A percentile compares a stretch with the other conserved stretches of the same genome.
Conservation (phyloP, 1,140 invertebrate species). For the Stenopsyche tienmushanensis region DNA sequence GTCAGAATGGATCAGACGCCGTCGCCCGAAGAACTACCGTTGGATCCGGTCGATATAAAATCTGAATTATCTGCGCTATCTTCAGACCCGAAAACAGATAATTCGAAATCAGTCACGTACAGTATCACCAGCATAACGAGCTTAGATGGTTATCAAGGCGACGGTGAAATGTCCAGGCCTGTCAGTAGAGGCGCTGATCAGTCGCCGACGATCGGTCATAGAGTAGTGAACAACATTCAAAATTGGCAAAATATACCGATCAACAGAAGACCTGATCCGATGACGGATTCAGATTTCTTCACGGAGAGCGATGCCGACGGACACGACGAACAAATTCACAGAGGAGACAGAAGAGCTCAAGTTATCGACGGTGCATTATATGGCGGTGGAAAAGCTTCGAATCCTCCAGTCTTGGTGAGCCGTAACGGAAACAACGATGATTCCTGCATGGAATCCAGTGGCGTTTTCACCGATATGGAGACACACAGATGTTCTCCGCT, state of each 20-base stretch:
- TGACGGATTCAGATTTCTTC: conserved; percentile 88
- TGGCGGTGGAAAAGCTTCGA: conserved; percentile 61
- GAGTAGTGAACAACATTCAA: conserved; percentile 52
- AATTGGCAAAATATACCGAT: conserved; percentile 58
- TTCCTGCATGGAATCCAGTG: conserved; percentile 80
- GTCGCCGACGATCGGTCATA: conserved; percentile 54
- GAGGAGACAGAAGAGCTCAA: conserved; percentile 70
- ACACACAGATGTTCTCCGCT: conserved; percentile 58
- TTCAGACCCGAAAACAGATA: conserved; percentile 57
- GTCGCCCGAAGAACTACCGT: conserved; percentile 76
- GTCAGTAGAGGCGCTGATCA: conserved; percentile 74
- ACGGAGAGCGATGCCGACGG: conserved; percentile 83
- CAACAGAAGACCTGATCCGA: conserved; percentile 68
- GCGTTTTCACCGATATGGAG: conserved; percentile 82
- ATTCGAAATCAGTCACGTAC: conserved; percentile 63
- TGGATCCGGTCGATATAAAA: conserved; percentile 66
- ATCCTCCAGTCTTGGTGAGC: conserved; percentile 54
- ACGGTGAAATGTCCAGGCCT: conserved; percentile 79
- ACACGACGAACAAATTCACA: conserved; percentile 68
- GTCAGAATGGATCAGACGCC: conserved; percentile 71
- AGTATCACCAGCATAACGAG: conserved; percentile 84
- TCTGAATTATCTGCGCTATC: conserved; percentile 53
- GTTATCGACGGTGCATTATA: conserved; percentile 84
- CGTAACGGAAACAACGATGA: conserved; percentile 56
- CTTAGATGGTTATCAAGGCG: conserved; percentile 83